Base-by-base conservation (phyloP, 37 sponge, comb jelly and placozoan genomes). In the Aphrocallistes beatrix region DNA sequence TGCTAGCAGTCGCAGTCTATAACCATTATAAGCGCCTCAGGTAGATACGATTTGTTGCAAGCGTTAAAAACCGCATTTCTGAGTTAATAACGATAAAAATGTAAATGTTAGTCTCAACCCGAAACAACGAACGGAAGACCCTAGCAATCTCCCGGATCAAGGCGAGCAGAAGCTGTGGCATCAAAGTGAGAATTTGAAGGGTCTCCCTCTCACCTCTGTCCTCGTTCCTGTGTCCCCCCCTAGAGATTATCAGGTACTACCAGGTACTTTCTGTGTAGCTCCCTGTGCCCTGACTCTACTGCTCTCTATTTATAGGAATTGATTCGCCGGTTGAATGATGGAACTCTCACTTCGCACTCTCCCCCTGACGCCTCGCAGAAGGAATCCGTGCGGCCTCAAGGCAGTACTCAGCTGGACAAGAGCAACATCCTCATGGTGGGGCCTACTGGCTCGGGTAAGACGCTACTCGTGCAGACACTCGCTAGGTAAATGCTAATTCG, bases 1-100 rank as follows among this genome's bases (percentile, higher is more conserved):
- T 99, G 17, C 81, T 99, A 16, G 92, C 99, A 37, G 99, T 99
- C 34, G 94, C 96, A 21, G 93, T 95, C 39, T 99, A 99, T 87
- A 99, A 99, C 84, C 99, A 99, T 84, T 99, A 96, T 93, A 99
- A 99, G 90, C 48, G 99, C 0, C 88, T 98, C 25, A 60, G 75
- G 75, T 13, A 60, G 8, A 13, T n/a, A n/a, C n/a, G n/a, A n/a
- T n/a, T n/a, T n/a, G n/a, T n/a, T n/a, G n/a, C n/a, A n/a, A n/a
- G n/a, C n/a, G n/a, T n/a, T n/a, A n/a, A n/a, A n/a, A n/a, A n/a
- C n/a, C n/a, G n/a, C n/a, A n/a, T n/a, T n/a, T n/a, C n/a, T n/a
- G n/a, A n/a, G n/a, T n/a, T n/a, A n/a, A n/a, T n/a, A n/a, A n/a
- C n/a, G n/a, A n/a, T n/a, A n/a, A n/a, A n/a, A n/a, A n/a, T n/a